Base-by-base conservation (phyloP, 2,797 vertebrate species). In the Arrhamphus sclerolepis region DNA sequence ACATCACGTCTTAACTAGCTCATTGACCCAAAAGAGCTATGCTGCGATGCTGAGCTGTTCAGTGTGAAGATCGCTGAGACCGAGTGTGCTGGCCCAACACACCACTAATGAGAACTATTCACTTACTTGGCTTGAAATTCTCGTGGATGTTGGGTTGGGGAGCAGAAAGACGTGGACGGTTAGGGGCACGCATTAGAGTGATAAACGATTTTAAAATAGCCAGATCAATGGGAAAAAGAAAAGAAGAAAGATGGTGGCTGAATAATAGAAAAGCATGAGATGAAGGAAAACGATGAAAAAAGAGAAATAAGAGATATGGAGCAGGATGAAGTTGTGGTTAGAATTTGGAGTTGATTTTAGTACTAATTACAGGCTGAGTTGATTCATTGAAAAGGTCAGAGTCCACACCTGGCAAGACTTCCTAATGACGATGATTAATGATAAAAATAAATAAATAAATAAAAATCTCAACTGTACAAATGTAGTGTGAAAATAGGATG, bases 291-390 rank as follows among this genome's bases (percentile, higher is more conserved):
- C 26, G 28, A 10, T 42, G 46, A 54, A 16, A 56, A 34, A 39
- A n/a, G n/a, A 26, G 7, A 42, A 20, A 54, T 17, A 9, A 16
- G 20, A 21, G 22, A 52, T n/a, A n/a, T 28, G 26, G 52, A 62
- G 24, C 16, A 31, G 24, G 44, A 62, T 59, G 67, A 24, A 18
- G 70, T 81, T 88, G 66, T 86, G 84, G 88, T 91, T 92, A 87
- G 92, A 91, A 91, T 91, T 88, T 77, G 84, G 87, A 89, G 88
- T 85, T 94, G 90, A 95, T 95, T 95, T 94, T 92, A 77, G 89
- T 77, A 78, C 89, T 92, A 93, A 95, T 95, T 94, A 93, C 86
- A 84, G 85, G 79, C 78, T 92, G 85, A 81, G 86, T 77, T 70
- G 85, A 84, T 90, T 86, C 89, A 94, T 85, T 92, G 92, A 94